Conservation (phyloP, 2,888 invertebrate genomes). For the Lycia hirtaria region DNA sequence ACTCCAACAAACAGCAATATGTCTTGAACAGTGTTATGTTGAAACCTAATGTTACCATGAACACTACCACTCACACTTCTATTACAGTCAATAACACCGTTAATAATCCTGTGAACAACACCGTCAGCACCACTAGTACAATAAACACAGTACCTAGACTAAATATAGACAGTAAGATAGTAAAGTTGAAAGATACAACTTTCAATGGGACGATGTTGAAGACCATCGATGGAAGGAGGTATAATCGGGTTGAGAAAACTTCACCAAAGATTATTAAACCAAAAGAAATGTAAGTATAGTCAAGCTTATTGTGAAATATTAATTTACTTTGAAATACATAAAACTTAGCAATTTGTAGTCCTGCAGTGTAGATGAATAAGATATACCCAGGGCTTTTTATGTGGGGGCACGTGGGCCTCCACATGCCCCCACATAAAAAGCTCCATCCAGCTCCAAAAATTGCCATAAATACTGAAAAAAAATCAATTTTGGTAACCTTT, state of each 20-base stretch:
- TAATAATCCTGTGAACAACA: slow-evolving; percentile 11
- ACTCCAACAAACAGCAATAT: slow-evolving; percentile 58
- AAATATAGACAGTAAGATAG: slow-evolving; percentile 74
- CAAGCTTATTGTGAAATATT: no score
- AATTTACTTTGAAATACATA: no score
- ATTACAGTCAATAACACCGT: slow-evolving; percentile 16
- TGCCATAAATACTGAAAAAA: no score
- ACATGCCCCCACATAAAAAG: no score
- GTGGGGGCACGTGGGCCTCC: no score
- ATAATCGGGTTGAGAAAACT: slow-evolving; percentile 56
- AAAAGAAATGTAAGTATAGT: slow-evolving; percentile 76
- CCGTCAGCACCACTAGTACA: slow-evolving; percentile 38
- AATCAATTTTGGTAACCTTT: no score
- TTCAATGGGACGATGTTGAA: slow-evolving; percentile 51
- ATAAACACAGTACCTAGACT: slow-evolving; percentile 61
- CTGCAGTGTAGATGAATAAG: no score
- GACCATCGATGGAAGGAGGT: slow-evolving; percentile 36
- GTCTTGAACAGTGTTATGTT: slow-evolving; percentile 58
- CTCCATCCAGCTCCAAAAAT: no score
- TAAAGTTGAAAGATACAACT: slow-evolving; percentile 68
- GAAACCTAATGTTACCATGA: slow-evolving; percentile 60
- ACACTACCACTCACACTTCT: slow-evolving; percentile 38
- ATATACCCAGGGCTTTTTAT: no score
- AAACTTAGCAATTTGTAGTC: no score
- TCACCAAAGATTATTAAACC: slow-evolving; percentile 74